phyloP scores from a whole-genome alignment of 37 sponge, comb jelly and placozoan genomes.

The Chondrilla cf. caribensis region DNA sequence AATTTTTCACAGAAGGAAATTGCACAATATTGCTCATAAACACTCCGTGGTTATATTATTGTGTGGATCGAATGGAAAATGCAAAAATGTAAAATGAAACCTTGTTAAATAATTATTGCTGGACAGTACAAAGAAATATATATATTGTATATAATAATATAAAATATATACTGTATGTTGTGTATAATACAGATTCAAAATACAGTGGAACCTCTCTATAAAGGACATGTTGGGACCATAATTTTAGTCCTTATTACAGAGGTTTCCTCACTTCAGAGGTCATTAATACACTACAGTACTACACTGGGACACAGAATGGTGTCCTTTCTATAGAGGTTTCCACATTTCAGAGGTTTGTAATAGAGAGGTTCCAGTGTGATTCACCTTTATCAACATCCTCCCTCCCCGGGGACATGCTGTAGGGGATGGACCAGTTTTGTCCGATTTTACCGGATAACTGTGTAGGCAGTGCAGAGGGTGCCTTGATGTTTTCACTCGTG shows the following conservation, averaged over 20 bases:
- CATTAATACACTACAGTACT: neutral
- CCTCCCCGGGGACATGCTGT: constrained; percentile 56
- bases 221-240: neutral
- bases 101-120: too few relatives aligned
- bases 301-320: constrained; percentile 6
- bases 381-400: constrained; percentile 78
- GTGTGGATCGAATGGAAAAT: too few relatives aligned
- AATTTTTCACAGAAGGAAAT: too few relatives aligned
- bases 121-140: too few relatives aligned
- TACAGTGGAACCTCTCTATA: neutral
- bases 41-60: too few relatives aligned
- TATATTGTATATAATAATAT: too few relatives aligned
- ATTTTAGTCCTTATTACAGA: neutral
- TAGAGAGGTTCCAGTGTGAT: too few relatives aligned
- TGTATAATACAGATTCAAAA: neutral
- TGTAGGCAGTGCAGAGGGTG: constrained; percentile 40
- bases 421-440: constrained; percentile 81
- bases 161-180: too few relatives aligned
- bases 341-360: too few relatives aligned
- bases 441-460: constrained; percentile 36
- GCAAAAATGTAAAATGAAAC: too few relatives aligned
- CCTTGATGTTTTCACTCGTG: constrained; percentile 29
- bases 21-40: too few relatives aligned
- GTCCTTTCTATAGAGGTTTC: too few relatives aligned
- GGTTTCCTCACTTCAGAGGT: neutral